Evolutionary conservation across 2,888 invertebrate genomes (phyloP).

Genomic region (Therioaphis trifolii): DNA sequence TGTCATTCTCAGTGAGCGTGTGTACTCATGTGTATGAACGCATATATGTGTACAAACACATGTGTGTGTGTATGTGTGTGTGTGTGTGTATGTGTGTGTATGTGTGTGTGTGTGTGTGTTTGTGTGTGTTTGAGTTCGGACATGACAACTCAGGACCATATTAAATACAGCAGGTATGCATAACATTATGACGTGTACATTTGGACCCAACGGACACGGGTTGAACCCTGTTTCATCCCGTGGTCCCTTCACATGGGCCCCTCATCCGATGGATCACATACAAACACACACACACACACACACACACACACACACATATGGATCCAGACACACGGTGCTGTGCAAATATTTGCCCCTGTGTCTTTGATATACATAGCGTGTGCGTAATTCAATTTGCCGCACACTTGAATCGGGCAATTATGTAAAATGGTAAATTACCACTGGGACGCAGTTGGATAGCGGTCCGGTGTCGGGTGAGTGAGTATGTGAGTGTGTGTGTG

Average conservation of each 20-base stretch:
- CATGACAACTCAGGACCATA: not conserved
- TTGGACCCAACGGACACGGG: not conserved
- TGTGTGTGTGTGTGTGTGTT: not conserved
- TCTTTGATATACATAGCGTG: not conserved
- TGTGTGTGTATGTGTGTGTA: not conserved
- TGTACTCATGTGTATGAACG: no score
- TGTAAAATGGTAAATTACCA: slow-evolving; percentile 45
- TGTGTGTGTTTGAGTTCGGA: no score
- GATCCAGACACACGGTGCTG: no score
- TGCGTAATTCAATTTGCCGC: slow-evolving; percentile 35
- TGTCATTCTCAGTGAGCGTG: no score
- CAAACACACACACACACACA: no score
- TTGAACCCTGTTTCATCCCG: not conserved
- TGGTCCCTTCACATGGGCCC: no score
- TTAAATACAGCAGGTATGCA: not conserved
- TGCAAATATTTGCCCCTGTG: not conserved
- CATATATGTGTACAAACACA: no score
- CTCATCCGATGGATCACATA: no score
- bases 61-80: no score
- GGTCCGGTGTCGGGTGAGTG: no score
- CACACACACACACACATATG: no score
- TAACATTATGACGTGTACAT: not conserved
- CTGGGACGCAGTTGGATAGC: not conserved
- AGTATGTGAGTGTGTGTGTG: not conserved
- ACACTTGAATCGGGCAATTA: slow-evolving; percentile 31